Evolutionary conservation across 92 coral and sea anemone species (phyloP).

Genomic region (Porites rus): DNA sequence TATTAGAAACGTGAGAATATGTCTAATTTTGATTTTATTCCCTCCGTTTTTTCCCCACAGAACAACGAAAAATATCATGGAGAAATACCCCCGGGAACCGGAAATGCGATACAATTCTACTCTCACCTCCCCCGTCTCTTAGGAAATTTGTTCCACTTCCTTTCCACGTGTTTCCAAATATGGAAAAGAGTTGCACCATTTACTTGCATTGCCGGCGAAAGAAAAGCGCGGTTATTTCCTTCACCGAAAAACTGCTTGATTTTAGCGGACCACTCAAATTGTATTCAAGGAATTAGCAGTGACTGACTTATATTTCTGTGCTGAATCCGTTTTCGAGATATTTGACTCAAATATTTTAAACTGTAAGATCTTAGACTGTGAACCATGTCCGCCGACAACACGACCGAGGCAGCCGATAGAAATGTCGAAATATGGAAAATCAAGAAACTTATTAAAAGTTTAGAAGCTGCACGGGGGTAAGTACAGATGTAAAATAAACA

Average conservation of each 20-base stretch:
- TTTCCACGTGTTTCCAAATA: slow-evolving; percentile 93
- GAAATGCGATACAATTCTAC: neutral
- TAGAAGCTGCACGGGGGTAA: slow-evolving; percentile 99
- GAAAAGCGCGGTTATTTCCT: neutral
- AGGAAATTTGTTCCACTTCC: neutral
- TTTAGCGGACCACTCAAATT: neutral
- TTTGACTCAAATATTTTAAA: neutral
- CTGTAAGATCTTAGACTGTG: neutral
- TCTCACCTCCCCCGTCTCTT: slow-evolving; percentile 39
- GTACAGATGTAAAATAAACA: neutral
- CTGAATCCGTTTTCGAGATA: neutral
- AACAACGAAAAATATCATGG: too few species aligned
- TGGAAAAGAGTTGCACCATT: slow-evolving; percentile 97
- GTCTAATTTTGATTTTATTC: too few species aligned
- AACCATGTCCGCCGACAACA: slow-evolving; percentile 59
- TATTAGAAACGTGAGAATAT: too few species aligned
- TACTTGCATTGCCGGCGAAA: slow-evolving; percentile 32
- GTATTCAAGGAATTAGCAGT: neutral
- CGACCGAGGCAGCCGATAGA: slow-evolving; percentile 95
- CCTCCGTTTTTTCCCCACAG: too few species aligned
- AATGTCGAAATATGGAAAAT: slow-evolving; percentile 99
- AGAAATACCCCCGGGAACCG: neutral
- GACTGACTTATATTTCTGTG: neutral
- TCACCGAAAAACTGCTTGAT: neutral
- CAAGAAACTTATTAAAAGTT: slow-evolving; percentile 95